Percentiles rank a stretch among this genome's conserved stretches.
Evolutionary conservation across 2,113 vertebrate species (phyloP).

Genomic region (Seriola dumerili): DNA sequence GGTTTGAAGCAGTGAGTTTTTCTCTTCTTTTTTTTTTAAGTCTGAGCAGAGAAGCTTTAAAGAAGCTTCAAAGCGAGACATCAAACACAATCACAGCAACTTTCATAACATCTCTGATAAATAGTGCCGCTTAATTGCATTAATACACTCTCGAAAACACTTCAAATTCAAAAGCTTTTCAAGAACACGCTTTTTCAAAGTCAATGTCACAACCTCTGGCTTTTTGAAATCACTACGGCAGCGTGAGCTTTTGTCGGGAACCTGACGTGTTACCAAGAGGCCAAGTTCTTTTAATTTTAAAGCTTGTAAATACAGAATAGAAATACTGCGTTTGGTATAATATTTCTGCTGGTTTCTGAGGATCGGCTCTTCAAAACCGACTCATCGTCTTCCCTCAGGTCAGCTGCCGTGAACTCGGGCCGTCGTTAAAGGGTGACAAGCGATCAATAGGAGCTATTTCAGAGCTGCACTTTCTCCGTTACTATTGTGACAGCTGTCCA

Average conservation of each 20-base stretch:
- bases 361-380: not conserved
- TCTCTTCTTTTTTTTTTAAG: not conserved
- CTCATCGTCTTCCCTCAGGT: slow-evolving; percentile 25
- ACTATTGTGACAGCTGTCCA: slow-evolving; percentile 29
- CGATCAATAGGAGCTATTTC: slow-evolving; percentile 48
- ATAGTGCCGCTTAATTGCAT: slow-evolving; percentile 24
- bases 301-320: not conserved
- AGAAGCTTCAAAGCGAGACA: slow-evolving; percentile 45
- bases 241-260: not conserved
- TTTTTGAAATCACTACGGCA: not conserved
- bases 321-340: not conserved
- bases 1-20: slow-evolving; percentile 10
- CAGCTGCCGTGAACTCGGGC: slow-evolving; percentile 1
- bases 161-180: slow-evolving; percentile 9
- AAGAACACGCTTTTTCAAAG: not conserved
- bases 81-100: slow-evolving; percentile 30
- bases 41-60: slow-evolving; percentile 9
- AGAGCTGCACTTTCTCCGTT: slow-evolving; percentile 8
- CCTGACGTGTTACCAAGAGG: not conserved
- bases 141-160: slow-evolving; percentile 12
- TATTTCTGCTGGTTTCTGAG: not conserved
- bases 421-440: slow-evolving; percentile 46
- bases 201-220: not conserved
- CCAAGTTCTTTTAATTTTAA: too few species aligned
- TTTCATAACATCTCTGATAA: slow-evolving; percentile 32